Evolutionary conservation across 92 coral and sea anemone genomes (phyloP).

Genomic region (Galaxea fascicularis): DNA sequence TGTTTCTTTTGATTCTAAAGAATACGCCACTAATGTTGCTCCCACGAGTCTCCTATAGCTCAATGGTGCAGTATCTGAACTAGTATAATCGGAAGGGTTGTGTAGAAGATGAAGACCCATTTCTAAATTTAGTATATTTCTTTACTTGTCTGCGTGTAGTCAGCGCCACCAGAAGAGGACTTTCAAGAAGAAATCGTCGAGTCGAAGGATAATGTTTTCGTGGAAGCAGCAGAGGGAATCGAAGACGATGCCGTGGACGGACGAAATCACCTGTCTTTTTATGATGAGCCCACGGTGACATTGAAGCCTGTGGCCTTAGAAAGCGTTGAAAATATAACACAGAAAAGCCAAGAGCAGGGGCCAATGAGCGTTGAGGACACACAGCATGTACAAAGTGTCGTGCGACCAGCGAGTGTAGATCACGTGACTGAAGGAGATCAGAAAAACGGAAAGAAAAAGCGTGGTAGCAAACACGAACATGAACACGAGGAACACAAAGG

Average conservation of each 20-base stretch:
- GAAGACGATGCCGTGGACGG: not conserved
- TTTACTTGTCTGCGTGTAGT: not conserved
- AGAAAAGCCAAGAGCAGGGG: not conserved
- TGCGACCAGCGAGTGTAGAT: not conserved
- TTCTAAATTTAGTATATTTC: not conserved
- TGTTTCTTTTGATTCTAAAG: too few relatives aligned
- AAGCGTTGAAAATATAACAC: not conserved
- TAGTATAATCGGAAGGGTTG: not conserved
- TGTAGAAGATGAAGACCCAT: not conserved
- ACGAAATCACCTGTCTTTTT: not conserved
- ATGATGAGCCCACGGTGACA: constrained; percentile 10
- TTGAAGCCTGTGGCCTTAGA: not conserved
- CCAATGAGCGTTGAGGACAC: not conserved
- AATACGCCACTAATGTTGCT: too few relatives aligned
- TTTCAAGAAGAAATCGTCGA: not conserved
- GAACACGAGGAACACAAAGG: constrained; percentile 55
- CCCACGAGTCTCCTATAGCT: too few relatives aligned
- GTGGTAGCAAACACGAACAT: constrained; percentile 33
- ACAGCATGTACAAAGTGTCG: not conserved
- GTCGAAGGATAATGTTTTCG: not conserved
- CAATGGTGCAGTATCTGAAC: too few relatives aligned
- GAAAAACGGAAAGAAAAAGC: constrained; percentile 29
- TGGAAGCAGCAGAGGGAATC: constrained; percentile 10
- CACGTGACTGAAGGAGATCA: not conserved
- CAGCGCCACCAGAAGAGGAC: constrained; percentile 2